Evolutionary conservation across 2,888 invertebrate species (phyloP).

Genomic region (Stenotaenia linearis): DNA sequence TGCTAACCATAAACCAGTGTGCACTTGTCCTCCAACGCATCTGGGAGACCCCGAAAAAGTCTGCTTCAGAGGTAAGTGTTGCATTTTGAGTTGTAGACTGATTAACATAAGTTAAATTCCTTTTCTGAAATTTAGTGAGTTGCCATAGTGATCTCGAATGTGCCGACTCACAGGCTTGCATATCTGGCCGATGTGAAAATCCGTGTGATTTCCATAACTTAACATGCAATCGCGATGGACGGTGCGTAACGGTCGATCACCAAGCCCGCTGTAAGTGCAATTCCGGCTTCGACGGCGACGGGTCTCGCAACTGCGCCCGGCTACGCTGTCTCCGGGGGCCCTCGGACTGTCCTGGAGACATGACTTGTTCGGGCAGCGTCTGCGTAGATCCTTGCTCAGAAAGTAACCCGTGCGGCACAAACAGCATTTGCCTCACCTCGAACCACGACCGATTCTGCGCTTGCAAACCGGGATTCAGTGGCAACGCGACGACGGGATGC

Average conservation of each 20-base stretch:
- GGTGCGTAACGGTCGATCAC: conserved; percentile 71
- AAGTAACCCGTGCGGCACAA: conserved; percentile 57
- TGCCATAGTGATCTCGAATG: conserved; percentile 56
- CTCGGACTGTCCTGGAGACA: conserved; percentile 40
- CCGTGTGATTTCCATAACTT: conserved; percentile 52
- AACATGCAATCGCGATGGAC: conserved; percentile 63
- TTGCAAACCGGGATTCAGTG: conserved; percentile 63
- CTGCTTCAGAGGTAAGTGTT: conserved; percentile 81
- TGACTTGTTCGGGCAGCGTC: conserved; percentile 70
- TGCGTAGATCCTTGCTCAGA: conserved; percentile 71
- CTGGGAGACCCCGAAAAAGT: conserved; percentile 54
- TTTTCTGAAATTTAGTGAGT: neutral
- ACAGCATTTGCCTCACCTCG: conserved; percentile 70
- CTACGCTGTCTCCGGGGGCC: conserved; percentile 34
- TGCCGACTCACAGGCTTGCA: conserved; percentile 76
- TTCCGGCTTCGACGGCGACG: conserved; percentile 54
- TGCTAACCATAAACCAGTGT: conserved; percentile 41
- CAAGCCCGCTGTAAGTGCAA: conserved; percentile 78
- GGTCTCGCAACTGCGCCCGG: conserved; percentile 31
- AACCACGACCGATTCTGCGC: conserved; percentile 75
- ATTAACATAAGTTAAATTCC: neutral
- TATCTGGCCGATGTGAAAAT: conserved; percentile 82
- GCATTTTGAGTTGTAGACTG: conserved; percentile 42
- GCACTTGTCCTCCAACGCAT: conserved; percentile 41
- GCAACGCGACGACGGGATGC: conserved; percentile 34